These are phyloP conservation scores for Gymnopithys bicolor DNA, from an alignment of 2,797 vertebrate species.

Conservation along the genomic window DNA sequence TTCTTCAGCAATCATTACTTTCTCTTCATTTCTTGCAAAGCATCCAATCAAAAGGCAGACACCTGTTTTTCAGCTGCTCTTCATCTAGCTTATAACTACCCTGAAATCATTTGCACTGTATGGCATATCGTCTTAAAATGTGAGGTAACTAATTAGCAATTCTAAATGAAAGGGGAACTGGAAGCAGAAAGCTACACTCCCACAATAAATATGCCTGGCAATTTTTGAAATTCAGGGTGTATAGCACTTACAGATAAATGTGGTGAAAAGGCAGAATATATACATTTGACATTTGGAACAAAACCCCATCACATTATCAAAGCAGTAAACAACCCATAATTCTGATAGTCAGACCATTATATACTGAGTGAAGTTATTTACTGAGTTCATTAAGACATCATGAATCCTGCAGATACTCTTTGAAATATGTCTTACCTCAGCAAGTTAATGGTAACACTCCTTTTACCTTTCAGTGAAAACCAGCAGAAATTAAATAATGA, in stretches of 20 bases:
- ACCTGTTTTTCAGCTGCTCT: conserved; percentile 34
- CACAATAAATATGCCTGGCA: conserved; percentile 31
- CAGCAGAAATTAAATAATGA: neutral
- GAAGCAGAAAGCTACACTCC: conserved; percentile 34
- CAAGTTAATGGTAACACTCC: neutral
- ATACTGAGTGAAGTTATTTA: neutral
- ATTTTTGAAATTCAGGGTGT: neutral
- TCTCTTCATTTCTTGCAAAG: neutral
- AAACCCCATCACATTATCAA: neutral
- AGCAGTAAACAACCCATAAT: neutral
- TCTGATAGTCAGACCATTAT: neutral
- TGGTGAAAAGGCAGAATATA: neutral
- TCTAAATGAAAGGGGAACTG: conserved; percentile 23
- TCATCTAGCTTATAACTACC: neutral
- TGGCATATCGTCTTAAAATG: neutral
- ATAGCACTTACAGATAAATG: neutral
- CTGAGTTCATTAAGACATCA: neutral
- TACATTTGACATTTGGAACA: conserved; percentile 4
- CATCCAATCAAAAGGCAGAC: neutral
- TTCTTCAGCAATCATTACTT: neutral
- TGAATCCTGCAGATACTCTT: neutral
- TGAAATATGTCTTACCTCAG: neutral
- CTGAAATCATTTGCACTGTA: conserved; percentile 26
- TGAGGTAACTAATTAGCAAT: conserved; percentile 48
- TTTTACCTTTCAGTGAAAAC: neutral